Evolutionary conservation across 2,113 vertebrate species (phyloP).

Genomic region (Phalacrocorax pelagicus): DNA sequence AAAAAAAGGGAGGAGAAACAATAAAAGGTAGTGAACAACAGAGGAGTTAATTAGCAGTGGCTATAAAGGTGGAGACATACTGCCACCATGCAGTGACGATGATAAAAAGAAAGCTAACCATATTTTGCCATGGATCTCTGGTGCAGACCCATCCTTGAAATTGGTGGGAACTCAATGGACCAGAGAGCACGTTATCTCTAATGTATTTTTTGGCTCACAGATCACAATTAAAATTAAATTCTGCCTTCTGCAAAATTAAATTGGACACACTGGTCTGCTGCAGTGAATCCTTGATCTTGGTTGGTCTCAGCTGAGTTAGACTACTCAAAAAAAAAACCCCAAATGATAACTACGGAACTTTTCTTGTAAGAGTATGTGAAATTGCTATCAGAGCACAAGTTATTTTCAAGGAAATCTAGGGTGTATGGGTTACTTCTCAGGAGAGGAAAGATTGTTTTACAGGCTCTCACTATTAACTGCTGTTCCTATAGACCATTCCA

Average conservation of each 20-base stretch:
- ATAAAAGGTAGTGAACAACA: background rate
- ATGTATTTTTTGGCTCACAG: conserved; percentile 53
- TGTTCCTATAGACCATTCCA: background rate
- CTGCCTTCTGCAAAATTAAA: conserved; percentile 53
- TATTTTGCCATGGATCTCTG: background rate
- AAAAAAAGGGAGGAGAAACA: background rate
- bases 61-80: background rate
- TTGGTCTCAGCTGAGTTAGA: background rate
- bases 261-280: conserved; percentile 10
- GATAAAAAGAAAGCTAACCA: background rate
- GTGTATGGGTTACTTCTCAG: background rate
- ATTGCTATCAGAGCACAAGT: background rate
- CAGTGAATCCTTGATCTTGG: background rate
- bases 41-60: background rate
- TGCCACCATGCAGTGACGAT: conserved; percentile 26
- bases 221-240: conserved; percentile 61
- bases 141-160: conserved; percentile 51
- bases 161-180: conserved; percentile 38
- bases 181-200: background rate
- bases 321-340: background rate
- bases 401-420: background rate
- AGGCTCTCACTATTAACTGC: background rate
- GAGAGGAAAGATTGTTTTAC: background rate
- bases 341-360: background rate
- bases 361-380: background rate